Conservation (phyloP, 2,888 invertebrate species). For the Thera obeliscata region DNA sequence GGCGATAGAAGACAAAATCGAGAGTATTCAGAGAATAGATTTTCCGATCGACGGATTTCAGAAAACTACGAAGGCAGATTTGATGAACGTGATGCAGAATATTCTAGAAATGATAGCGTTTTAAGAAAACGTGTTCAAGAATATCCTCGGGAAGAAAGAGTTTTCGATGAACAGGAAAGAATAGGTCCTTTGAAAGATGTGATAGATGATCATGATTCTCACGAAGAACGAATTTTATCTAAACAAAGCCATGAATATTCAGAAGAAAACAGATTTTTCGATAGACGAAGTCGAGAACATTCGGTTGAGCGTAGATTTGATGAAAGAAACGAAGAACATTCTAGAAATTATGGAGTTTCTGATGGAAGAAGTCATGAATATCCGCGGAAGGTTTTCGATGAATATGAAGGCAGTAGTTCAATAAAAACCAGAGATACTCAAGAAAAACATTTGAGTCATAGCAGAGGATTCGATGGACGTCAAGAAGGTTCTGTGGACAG, state of each 20-base stretch:
- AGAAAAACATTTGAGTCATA: neutral
- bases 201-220: neutral
- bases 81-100: conserved; percentile 2
- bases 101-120: neutral
- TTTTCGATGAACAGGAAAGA: neutral
- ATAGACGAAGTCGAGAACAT: neutral
- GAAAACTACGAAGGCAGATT: neutral
- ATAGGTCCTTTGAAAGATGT: neutral
- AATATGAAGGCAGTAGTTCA: neutral
- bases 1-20: too few species aligned
- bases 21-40: neutral
- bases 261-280: neutral
- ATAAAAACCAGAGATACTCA: neutral
- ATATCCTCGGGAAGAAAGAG: neutral
- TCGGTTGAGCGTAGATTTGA: neutral
- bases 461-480: neutral
- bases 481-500: neutral
- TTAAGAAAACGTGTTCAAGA: neutral
- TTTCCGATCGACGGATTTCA: neutral
- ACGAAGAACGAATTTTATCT: neutral
- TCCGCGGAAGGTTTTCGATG: neutral
- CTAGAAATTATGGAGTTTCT: neutral
- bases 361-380: neutral
- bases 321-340: conserved; percentile 1
- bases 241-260: neutral